Evolutionary conservation across 2,113 vertebrate species (phyloP), one percentile per base, ranked within the genome.

Genomic region (Theropithecus gelada): DNA sequence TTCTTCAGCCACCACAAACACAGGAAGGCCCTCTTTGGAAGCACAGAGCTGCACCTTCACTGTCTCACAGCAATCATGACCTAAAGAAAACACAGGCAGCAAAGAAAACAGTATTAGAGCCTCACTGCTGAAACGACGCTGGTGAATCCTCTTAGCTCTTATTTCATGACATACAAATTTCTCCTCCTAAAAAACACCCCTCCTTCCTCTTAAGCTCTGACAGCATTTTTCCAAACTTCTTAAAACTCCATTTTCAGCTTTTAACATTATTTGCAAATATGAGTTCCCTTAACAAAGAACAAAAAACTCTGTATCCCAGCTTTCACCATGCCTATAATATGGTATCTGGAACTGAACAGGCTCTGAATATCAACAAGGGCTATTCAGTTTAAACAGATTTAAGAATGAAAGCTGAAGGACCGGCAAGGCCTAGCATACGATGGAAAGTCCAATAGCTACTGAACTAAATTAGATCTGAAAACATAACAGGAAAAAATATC

Each of bases 61-160:
- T 0, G 98, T 99, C 98, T 99, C 99, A 43, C 99, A 99, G 98
- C 99, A 99, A 98, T 99, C 98, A 68, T 99, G 99, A 90, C 99
- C 99, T 99, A 96, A 35, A 95, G 86, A 93, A 93, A 5, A 93
- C 92, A 98, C 6, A 76, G 0, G 0, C 9, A 59, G 52, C 66
- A 50, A n/a, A 61, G 88, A 45, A 1, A 52, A 84, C 45, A 18
- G 92, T 45, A 17, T 85, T 11, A 73, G 40, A 16, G 66, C 18
- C 70, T 76, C 72, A 13, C 18, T 16, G 1, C 30, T 16, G 1
- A 32, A 25, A 81, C 5, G 35, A 4, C 32, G 3, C 4, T 4
- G 5, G 2, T 6, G n/a, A 1, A 25, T 52, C 8, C 10, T 20
- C 80, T 35, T 8, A 9, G 70, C 23, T 76, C 40, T 43, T 90